A percentile compares a stretch with the other conserved stretches of the same genome.
Conservation (phyloP, 2,113 vertebrate genomes). For the Tyto alba region DNA sequence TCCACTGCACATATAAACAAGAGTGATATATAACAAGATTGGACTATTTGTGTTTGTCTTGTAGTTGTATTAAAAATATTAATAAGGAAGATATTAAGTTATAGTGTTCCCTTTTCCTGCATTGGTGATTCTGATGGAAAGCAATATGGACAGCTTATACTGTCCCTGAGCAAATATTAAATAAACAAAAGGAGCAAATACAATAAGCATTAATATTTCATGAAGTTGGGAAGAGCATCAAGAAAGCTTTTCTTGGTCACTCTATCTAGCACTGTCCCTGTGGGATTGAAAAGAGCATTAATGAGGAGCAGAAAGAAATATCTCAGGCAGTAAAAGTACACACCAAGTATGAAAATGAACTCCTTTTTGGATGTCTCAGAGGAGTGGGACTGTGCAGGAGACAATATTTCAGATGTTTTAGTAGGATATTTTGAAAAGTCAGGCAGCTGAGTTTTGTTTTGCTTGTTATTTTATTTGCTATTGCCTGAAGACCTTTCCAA, state of each 20-base stretch:
- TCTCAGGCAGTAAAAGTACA: slow-evolving; percentile 37
- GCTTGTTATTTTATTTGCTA: not conserved
- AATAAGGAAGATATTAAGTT: not conserved
- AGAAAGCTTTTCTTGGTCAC: slow-evolving; percentile 57
- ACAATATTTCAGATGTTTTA: slow-evolving; percentile 35
- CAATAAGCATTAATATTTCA: slow-evolving; percentile 60
- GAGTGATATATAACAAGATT: not conserved
- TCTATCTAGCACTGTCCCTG: slow-evolving; percentile 40
- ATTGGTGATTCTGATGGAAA: slow-evolving; percentile 49
- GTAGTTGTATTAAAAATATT: slow-evolving; percentile 16
- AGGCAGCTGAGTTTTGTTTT: not conserved
- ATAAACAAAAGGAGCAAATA: slow-evolving; percentile 56
- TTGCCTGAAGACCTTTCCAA: not conserved
- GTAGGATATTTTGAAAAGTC: slow-evolving; percentile 3
- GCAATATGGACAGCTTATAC: slow-evolving; percentile 34
- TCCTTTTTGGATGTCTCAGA: slow-evolving; percentile 23
- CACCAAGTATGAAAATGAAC: not conserved
- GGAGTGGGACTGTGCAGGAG: not conserved
- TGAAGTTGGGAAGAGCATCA: slow-evolving; percentile 29
- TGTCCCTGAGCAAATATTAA: slow-evolving; percentile 50
- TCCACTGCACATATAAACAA: not conserved
- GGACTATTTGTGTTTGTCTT: not conserved
- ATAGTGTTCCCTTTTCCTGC: not conserved
- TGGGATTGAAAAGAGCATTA: slow-evolving; percentile 16
- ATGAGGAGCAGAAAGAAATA: slow-evolving; percentile 36